phyloP scores from a whole-genome alignment of 2,797 vertebrate genomes.

The Cuniculus paca region DNA sequence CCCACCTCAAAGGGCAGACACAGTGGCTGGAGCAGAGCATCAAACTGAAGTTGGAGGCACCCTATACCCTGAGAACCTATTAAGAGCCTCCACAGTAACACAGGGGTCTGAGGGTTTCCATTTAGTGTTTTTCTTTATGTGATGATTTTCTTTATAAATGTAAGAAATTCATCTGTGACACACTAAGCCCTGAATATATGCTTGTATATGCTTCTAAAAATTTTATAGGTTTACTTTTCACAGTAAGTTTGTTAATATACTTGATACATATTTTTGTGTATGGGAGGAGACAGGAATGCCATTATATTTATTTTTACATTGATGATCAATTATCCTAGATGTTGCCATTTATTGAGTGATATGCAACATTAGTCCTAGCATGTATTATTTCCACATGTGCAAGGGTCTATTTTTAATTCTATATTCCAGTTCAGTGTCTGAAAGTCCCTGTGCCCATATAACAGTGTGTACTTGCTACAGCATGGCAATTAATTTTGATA shows the following conservation, averaged over 20 bases:
- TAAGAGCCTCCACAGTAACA: rapidly evolving
- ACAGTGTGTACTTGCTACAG: background rate
- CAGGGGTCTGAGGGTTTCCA: slow-evolving; percentile 73
- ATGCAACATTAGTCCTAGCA: background rate
- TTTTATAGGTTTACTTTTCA: slow-evolving; percentile 13
- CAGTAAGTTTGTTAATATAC: background rate
- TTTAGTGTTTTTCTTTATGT: slow-evolving; percentile 28
- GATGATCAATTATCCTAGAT: background rate
- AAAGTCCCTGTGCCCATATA: background rate
- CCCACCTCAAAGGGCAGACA: background rate
- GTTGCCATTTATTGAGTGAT: background rate
- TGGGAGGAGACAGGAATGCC: background rate
- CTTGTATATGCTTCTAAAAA: background rate
- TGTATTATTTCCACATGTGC: background rate
- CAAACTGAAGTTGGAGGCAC: background rate
- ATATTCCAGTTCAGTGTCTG: background rate
- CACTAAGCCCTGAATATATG: background rate
- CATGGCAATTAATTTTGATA: background rate
- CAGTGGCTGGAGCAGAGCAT: background rate
- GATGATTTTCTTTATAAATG: background rate
- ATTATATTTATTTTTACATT: background rate
- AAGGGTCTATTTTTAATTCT: background rate
- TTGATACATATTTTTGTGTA: background rate
- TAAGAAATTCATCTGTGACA: background rate
- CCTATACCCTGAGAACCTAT: background rate